Conservation (phyloP, 2,888 invertebrate genomes). For the Quadroppia sp. region DNA sequence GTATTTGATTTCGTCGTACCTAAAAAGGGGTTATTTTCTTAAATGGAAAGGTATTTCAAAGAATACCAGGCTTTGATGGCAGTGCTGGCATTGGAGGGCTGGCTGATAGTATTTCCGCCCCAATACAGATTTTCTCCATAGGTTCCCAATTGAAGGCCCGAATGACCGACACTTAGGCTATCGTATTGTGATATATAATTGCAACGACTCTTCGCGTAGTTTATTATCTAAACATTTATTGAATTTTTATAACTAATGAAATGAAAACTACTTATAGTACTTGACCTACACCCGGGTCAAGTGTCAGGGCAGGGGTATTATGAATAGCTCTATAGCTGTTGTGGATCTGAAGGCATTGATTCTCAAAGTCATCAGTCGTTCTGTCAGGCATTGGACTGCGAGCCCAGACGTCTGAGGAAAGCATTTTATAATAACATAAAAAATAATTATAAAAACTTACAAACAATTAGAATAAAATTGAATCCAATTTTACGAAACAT, state of each 20-base stretch:
- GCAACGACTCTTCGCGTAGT: slow-evolving; percentile 13
- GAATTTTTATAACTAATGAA: background rate
- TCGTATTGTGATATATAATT: background rate
- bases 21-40: background rate
- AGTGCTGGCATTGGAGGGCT: background rate
- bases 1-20: background rate
- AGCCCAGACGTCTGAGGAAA: background rate
- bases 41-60: background rate
- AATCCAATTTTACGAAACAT: background rate
- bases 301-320: background rate
- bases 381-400: background rate
- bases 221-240: background rate
- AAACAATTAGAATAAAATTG: background rate
- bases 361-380: background rate
- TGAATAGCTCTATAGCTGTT: background rate
- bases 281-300: background rate
- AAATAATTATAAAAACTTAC: background rate
- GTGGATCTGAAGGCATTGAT: background rate
- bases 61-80: slow-evolving; percentile 2
- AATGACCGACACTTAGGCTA: background rate
- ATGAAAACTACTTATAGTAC: background rate
- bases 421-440: background rate
- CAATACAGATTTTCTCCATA: slow-evolving; percentile 29
- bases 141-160: background rate
- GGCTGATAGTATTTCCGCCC: background rate